Evolutionary conservation across 2,797 vertebrate genomes (phyloP), one percentile per base, ranked within the genome.

Genomic region (Etheostoma nigrum): DNA sequence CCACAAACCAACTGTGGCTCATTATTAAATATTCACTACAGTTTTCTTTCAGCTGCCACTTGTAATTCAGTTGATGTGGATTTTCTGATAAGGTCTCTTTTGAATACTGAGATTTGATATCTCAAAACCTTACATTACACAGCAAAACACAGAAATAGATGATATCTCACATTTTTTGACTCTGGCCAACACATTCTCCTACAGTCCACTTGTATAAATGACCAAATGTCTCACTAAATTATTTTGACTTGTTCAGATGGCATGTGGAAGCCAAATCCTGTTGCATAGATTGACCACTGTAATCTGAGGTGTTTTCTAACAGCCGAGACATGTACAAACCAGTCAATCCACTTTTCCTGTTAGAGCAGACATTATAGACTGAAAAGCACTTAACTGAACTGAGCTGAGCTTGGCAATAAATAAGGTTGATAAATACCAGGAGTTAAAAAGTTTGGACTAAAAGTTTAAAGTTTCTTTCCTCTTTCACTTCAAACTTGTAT

Each of bases 291-390:
- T 83, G 63, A 77, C 70, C 70, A 68, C 45, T 68, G 81, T 47
- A 86, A 84, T 55, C 62, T 36, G 75, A 88, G 72, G 80, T n/a
- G 57, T 65, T 58, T 57, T 81, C 13, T 55, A 66, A 72, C 67
- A 82, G 73, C 54, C 73, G 30, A 61, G 55, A 69, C 58, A 25
- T 13, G 49, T 18, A 72, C 42, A 76, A 89, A 88, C 64, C 78
- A 82, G 79, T 77, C 42, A 8, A 36, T 71, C 78, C 49, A 72
- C 83, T 83, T 82, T 71, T 62, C 33, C 25, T 77, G 68, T 78
- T 54, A 27, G 49, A 80, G 70, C 48, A 27, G 48, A 51, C 57
- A 51, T 44, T 79, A 65, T 33, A 59, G 47, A 15, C 11, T 63
- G 25, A 40, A 81, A 60, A 79, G 4, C 49, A 8, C 16, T 71